A percentile compares a stretch with the other conserved stretches of the same genome.
phyloP scores from a whole-genome alignment of 2,113 vertebrate genomes.

The Cyrtonyx montezumae region DNA sequence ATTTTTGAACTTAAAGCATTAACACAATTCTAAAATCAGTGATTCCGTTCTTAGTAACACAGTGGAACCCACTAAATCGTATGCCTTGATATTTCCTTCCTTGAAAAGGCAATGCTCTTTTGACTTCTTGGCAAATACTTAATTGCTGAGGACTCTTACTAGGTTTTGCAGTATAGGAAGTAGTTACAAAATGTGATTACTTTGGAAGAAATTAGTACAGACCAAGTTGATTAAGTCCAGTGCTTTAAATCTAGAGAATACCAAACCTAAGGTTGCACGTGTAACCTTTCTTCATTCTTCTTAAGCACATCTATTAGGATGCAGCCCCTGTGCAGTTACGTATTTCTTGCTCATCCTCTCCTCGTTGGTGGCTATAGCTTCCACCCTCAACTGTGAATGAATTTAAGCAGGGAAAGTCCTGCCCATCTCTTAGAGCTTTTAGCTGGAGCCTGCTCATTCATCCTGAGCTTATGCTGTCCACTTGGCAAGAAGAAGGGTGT shows the following conservation, averaged over 20 bases:
- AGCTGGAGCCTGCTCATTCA: background rate
- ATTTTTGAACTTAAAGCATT: slow-evolving; percentile 13
- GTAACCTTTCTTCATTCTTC: background rate
- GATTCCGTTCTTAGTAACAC: slow-evolving; percentile 36
- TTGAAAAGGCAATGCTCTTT: background rate
- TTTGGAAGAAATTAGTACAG: background rate
- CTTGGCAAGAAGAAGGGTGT: background rate
- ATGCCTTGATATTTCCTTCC: background rate
- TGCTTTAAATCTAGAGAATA: slow-evolving; percentile 54
- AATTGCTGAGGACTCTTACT: background rate
- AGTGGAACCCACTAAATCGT: background rate
- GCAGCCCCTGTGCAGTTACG: background rate
- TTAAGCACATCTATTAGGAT: background rate
- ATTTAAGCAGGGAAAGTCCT: background rate
- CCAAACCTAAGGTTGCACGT: background rate
- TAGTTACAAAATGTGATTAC: background rate
- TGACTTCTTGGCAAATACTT: slow-evolving; percentile 14
- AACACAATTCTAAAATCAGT: slow-evolving; percentile 1
- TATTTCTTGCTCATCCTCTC: background rate
- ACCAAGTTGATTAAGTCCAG: background rate
- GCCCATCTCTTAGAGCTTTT: background rate
- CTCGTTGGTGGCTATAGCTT: background rate
- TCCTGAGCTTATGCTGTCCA: background rate
- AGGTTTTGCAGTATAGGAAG: background rate
- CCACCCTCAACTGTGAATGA: background rate